Conservation (phyloP, 2,888 invertebrate species). For the Hyposoter dolosus region DNA sequence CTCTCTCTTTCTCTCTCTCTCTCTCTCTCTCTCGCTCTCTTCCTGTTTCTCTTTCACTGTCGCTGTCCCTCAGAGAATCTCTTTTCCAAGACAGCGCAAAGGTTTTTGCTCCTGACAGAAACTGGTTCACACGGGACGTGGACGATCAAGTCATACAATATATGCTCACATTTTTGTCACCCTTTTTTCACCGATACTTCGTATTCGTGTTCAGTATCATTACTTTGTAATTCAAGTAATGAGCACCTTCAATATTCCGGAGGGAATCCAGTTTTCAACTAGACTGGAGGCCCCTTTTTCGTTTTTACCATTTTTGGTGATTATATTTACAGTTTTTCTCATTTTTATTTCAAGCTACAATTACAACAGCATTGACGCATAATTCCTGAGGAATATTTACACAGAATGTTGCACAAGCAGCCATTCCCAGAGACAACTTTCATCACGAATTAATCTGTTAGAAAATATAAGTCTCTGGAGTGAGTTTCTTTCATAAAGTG, state of each 20-base stretch:
- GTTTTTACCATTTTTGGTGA: background rate
- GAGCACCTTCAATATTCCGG: background rate
- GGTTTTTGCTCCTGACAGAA: background rate
- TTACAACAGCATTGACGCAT: too few species aligned
- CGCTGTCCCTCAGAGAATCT: background rate
- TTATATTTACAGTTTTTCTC: background rate
- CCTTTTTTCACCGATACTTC: background rate
- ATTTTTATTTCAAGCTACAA: background rate
- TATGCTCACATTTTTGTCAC: background rate
- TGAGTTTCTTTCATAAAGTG: background rate
- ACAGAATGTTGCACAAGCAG: background rate
- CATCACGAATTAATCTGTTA: background rate
- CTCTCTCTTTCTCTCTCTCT: background rate
- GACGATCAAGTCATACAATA: background rate
- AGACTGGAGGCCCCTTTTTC: background rate
- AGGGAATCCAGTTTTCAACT: background rate
- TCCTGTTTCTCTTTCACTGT: background rate
- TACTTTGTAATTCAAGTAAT: constrained; percentile 16
- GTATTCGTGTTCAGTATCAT: background rate
- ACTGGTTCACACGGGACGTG: constrained; percentile 4
- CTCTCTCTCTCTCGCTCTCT: constrained; percentile 5
- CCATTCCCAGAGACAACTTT: background rate
- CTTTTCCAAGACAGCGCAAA: background rate
- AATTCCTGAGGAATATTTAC: background rate
- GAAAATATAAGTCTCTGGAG: background rate